These are phyloP conservation scores for Mythimna vitellina DNA, from an alignment of 2,888 invertebrate genomes.

Conservation along the genomic window DNA sequence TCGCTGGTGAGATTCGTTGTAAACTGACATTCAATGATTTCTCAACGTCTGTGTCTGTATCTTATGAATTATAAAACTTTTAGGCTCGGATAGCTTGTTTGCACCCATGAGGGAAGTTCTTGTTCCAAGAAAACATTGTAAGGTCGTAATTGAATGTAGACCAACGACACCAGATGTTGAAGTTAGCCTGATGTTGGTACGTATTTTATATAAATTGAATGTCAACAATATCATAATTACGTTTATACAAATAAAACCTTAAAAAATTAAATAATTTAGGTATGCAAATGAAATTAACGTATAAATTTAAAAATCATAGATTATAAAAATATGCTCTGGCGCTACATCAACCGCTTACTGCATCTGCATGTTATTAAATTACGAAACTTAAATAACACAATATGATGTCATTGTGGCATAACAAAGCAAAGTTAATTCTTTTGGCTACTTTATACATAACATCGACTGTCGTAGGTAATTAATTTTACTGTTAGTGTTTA, in stretches of 20 bases:
- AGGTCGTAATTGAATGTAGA: slow-evolving; percentile 85
- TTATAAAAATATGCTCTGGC: slow-evolving; percentile 28
- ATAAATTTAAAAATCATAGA: slow-evolving; percentile 1
- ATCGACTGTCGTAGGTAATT: slow-evolving; percentile 39
- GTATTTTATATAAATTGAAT: slow-evolving; percentile 75
- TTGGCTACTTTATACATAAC: slow-evolving; percentile 32
- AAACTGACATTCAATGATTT: slow-evolving; percentile 42
- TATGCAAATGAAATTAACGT: slow-evolving; percentile 28
- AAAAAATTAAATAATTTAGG: slow-evolving; percentile 14
- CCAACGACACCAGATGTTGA: slow-evolving; percentile 85
- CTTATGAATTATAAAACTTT: slow-evolving; percentile 74
- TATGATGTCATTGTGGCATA: slow-evolving; percentile 49
- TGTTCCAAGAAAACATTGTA: slow-evolving; percentile 73
- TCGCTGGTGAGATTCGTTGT: slow-evolving; percentile 81
- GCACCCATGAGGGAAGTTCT: slow-evolving; percentile 84
- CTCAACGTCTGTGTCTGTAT: slow-evolving; percentile 34
- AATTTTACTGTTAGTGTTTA: slow-evolving; percentile 42
- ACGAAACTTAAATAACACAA: slow-evolving; percentile 55
- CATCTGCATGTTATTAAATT: slow-evolving; percentile 74
- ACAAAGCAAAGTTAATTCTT: slow-evolving; percentile 65
- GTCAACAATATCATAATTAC: slow-evolving; percentile 41
- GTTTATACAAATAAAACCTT: slow-evolving; percentile 31
- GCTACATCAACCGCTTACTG: slow-evolving; percentile 68
- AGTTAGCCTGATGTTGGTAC: slow-evolving; percentile 81
- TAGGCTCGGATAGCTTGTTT: slow-evolving; percentile 83